Percentiles rank a stretch among this genome's conserved stretches.
These are phyloP conservation scores for Myotis vivesi DNA, from an alignment of 2,797 vertebrate species.

Conservation along the genomic window DNA sequence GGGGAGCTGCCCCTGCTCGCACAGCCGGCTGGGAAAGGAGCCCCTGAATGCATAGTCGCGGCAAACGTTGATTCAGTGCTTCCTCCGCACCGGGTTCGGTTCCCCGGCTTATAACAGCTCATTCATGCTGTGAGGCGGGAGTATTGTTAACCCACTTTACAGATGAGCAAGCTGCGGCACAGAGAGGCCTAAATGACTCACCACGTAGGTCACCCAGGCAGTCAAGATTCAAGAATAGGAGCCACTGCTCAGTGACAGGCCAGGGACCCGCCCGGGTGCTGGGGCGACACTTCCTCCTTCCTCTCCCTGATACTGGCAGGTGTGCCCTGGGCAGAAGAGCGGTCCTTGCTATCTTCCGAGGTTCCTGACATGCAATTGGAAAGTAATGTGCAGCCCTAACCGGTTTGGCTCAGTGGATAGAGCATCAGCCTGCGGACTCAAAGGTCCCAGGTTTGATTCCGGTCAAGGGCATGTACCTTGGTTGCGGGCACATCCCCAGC, in stretches of 20 bases:
- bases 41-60: accelerated
- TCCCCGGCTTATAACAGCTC: background rate
- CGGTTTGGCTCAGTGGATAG: too few relatives aligned
- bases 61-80: background rate
- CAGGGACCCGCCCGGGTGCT: accelerated
- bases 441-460: too few relatives aligned
- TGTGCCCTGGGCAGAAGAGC: background rate
- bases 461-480: too few relatives aligned
- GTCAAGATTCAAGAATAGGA: background rate
- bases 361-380: accelerated
- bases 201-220: background rate
- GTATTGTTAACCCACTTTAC: background rate
- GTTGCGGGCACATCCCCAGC: too few relatives aligned
- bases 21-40: background rate
- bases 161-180: background rate
- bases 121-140: background rate
- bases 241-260: background rate
- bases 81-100: accelerated
- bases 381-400: background rate
- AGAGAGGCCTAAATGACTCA: background rate
- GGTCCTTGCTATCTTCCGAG: background rate
- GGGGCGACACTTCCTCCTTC: background rate
- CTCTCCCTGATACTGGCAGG: background rate
- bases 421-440: too few relatives aligned
- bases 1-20: background rate